Base-by-base conservation (phyloP, 2,888 invertebrate genomes). In the Syrista parreyssii region DNA sequence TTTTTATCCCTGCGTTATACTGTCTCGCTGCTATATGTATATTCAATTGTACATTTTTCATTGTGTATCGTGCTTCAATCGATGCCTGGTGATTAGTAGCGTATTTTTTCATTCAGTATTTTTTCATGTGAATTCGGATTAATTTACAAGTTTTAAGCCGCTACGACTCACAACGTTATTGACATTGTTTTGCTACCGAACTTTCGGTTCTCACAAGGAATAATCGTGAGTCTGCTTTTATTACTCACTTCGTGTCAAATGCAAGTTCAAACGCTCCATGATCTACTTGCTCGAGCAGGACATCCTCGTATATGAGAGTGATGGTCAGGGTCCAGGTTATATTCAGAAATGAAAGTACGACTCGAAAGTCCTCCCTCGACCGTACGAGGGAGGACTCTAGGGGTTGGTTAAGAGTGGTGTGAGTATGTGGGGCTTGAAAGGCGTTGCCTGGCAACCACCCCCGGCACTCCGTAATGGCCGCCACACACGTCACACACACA, bases 401-500 rank as follows among this genome's bases (percentile, higher is more conserved):
- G 87, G 88, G 84, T 87, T 86, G 86, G 88, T 86, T 87, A 87
- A 71, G 71, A 33, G 71, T 71, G 71, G 71, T 71, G 71, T 71
- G 71, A 71, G 71, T 71, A 71, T 71, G 83, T 79, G 84, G 84
- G 85, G 85, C 82, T 86, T 84, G 86, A 84, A 85, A 84, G 85
- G 83, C 84, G 91, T 90, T 90, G 90, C 90, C 86, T 87, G 85
- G 91, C 90, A 90, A 90, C 90, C 86, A 86, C 89, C 87, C 86
- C 86, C 88, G 82, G 86, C 85, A 86, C 86, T 84, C 83, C 68
- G 78, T 78, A 78, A 78, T 78, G 78, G 78, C 86, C 84, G 86
- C 86, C 84, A 84, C 85, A 84, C 86, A 85, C 84, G 86, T 85
- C 86, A 87, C 88, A 86, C 89, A 89, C 83, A 82, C 88, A 86